Evolutionary conservation across 2,888 invertebrate genomes (phyloP).

Genomic region (Cerastis rubricosa): DNA sequence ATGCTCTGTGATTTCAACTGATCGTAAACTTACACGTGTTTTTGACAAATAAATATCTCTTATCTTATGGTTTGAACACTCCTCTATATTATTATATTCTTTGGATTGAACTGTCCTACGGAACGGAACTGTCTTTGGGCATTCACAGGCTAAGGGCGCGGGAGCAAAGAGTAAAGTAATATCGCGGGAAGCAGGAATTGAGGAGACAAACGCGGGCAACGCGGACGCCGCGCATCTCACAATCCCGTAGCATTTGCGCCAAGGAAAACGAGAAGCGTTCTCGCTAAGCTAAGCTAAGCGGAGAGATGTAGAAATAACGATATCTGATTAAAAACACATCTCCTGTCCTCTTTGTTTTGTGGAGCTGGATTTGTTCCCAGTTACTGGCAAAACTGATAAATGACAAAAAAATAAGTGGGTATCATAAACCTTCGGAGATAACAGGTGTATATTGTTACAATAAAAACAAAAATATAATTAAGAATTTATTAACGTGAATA

Average conservation of each 20-base stretch:
- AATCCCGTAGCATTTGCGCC: background rate
- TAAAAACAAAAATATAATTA: constrained; percentile 69
- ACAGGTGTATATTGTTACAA: constrained; percentile 1
- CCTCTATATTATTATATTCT: too few species aligned
- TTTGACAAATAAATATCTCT: too few species aligned
- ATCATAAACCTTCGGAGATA: background rate
- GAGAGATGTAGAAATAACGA: background rate
- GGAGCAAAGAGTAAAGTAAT: too few species aligned
- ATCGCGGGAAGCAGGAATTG: too few species aligned
- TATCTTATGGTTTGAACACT: too few species aligned
- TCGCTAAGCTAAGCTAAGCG: background rate
- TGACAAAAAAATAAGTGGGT: background rate
- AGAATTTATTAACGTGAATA: constrained; percentile 87
- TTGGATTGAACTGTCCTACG: too few species aligned
- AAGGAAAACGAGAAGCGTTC: background rate
- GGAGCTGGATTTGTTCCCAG: background rate
- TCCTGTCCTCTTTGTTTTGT: background rate
- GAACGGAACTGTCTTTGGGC: too few species aligned
- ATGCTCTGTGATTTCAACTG: too few species aligned
- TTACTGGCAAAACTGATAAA: too few species aligned
- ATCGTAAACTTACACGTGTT: too few species aligned
- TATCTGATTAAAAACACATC: background rate
- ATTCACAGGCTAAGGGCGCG: too few species aligned
- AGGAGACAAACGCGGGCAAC: background rate
- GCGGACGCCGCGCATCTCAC: background rate